These are phyloP conservation scores for Euura lappo DNA, from an alignment of 1,140 invertebrate genomes.

Conservation along the genomic window DNA sequence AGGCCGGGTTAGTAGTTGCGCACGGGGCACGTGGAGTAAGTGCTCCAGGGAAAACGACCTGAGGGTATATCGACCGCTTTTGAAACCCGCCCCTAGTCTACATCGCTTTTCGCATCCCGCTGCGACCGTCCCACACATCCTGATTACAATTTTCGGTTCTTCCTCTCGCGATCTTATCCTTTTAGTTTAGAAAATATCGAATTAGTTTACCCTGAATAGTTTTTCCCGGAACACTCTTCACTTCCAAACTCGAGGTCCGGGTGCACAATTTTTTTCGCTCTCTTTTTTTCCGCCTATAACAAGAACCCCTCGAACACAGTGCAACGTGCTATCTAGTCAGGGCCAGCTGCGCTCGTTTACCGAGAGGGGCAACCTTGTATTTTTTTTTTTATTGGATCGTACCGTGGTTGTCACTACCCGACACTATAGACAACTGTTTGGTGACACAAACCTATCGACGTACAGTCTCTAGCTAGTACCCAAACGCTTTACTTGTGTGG, in stretches of 20 bases:
- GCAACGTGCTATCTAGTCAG: not conserved
- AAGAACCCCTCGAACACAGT: not conserved
- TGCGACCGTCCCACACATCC: slow-evolving; percentile 1
- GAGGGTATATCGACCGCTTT: not conserved
- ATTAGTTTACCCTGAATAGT: not conserved
- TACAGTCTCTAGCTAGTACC: too few species aligned
- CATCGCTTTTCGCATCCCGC: not conserved
- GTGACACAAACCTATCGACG: too few species aligned
- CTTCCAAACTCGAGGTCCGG: not conserved
- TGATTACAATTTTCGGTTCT: not conserved
- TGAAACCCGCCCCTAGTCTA: not conserved
- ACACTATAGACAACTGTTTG: too few species aligned
- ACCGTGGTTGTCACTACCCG: not conserved
- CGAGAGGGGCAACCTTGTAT: not conserved
- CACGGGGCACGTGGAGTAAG: not conserved
- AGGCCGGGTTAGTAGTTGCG: not conserved
- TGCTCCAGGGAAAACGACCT: not conserved
- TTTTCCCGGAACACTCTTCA: not conserved
- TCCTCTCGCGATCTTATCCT: not conserved
- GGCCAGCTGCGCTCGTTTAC: not conserved
- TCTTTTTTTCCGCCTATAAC: not conserved
- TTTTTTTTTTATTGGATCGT: not conserved
- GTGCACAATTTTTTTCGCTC: not conserved
- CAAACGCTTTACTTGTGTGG: too few species aligned
- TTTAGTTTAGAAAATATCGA: not conserved